These are phyloP conservation scores for Gymnocheta viridis DNA, from an alignment of 2,888 invertebrate genomes.

Conservation along the genomic window DNA sequence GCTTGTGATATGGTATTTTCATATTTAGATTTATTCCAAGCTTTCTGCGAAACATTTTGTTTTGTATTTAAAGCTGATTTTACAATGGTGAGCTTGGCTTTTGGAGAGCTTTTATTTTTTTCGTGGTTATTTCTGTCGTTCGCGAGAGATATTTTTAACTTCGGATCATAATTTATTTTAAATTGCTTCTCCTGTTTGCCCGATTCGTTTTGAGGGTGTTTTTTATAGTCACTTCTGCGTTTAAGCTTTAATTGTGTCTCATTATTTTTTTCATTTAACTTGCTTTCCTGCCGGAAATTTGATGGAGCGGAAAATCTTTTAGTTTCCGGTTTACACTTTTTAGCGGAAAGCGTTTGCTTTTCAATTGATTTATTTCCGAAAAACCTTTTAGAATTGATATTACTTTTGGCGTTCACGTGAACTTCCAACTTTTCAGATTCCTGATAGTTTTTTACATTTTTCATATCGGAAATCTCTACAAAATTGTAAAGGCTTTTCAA, in stretches of 20 bases:
- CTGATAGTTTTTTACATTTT: not conserved
- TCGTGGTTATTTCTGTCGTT: not conserved
- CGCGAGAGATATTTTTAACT: not conserved
- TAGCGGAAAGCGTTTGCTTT: not conserved
- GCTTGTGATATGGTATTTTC: not conserved
- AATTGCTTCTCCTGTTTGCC: no score
- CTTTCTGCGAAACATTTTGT: not conserved
- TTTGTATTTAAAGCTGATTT: not conserved
- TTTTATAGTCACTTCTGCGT: not conserved
- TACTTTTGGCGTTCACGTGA: not conserved
- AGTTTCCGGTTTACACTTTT: not conserved
- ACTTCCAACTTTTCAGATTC: not conserved
- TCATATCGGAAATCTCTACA: not conserved
- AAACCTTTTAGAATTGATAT: not conserved
- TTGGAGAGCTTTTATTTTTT: not conserved
- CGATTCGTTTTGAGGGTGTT: not conserved
- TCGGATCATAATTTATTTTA: no score
- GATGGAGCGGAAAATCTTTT: not conserved
- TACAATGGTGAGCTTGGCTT: not conserved
- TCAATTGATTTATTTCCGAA: not conserved
- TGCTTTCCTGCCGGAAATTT: not conserved
- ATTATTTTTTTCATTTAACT: not conserved
- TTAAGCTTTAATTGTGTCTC: not conserved
- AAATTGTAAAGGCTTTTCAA: not conserved
- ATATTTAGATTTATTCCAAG: not conserved